Evolutionary conservation across 2,888 invertebrate species (phyloP).

Genomic region (Cinara cedri): DNA sequence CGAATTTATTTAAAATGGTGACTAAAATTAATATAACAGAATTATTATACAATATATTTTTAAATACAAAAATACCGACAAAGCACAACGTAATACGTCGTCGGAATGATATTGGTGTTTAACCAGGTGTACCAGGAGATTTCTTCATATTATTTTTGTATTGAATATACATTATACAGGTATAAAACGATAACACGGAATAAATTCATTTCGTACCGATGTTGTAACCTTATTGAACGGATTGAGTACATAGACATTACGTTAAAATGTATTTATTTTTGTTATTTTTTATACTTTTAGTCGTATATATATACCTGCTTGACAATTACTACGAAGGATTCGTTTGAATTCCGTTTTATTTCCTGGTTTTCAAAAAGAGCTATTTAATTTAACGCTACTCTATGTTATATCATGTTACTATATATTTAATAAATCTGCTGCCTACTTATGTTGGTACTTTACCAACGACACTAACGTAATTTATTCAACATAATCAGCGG

Average conservation of each 20-base stretch:
- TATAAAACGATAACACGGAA: no score
- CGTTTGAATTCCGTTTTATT: not conserved
- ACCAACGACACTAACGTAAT: no score
- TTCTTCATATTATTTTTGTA: not conserved
- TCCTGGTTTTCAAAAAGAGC: not conserved
- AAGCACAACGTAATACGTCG: not conserved
- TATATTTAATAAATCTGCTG: not conserved
- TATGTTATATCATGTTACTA: no score
- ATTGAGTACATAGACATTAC: not conserved
- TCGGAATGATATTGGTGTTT: not conserved
- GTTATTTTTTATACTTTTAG: no score
- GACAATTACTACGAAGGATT: not conserved
- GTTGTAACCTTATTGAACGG: not conserved
- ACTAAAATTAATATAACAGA: no score
- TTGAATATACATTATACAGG: not conserved
- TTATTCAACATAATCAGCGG: not conserved
- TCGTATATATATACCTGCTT: no score
- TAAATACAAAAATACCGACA: not conserved
- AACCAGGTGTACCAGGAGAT: not conserved
- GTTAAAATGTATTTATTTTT: conserved; percentile 4
- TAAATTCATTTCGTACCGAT: not conserved
- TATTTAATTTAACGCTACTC: not conserved
- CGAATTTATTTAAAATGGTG: no score
- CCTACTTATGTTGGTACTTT: not conserved
- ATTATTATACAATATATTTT: no score